phyloP scores from a whole-genome alignment of 2,113 vertebrate genomes.

The Mionectes macconnelli region DNA sequence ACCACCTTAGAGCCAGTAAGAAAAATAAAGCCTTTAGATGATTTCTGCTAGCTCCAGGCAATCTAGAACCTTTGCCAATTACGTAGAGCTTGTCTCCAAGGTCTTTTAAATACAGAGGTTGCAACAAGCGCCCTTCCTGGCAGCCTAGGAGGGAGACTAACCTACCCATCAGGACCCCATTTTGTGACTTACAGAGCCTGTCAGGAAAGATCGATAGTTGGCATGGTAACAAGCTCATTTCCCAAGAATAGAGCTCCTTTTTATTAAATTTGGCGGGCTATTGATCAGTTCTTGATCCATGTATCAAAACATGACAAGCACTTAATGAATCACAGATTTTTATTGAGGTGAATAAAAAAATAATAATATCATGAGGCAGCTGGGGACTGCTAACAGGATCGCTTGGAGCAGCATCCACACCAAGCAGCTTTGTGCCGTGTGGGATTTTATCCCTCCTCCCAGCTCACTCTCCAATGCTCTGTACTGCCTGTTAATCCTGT shows the following conservation, averaged over 20 bases:
- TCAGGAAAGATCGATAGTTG: slow-evolving; percentile 76
- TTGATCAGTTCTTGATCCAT: slow-evolving; percentile 72
- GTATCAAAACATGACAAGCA: slow-evolving; percentile 70
- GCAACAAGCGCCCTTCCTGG: not conserved
- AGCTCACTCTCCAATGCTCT: not conserved
- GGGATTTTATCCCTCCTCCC: not conserved
- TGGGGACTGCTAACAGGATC: not conserved
- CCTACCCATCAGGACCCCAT: slow-evolving; percentile 48
- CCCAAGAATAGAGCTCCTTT: slow-evolving; percentile 69
- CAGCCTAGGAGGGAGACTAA: slow-evolving; percentile 23
- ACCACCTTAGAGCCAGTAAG: not conserved
- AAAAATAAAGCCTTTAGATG: not conserved
- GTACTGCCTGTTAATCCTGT: not conserved
- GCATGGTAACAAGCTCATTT: slow-evolving; percentile 77
- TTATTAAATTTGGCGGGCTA: slow-evolving; percentile 78
- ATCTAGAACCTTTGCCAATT: slow-evolving; percentile 18
- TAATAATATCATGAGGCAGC: not conserved
- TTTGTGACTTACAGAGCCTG: slow-evolving; percentile 64
- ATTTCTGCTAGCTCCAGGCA: not conserved
- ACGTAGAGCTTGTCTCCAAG: no score
- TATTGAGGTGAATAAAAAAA: slow-evolving; percentile 52
- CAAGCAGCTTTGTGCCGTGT: not conserved
- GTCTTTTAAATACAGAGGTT: not conserved
- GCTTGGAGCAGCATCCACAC: not conserved
- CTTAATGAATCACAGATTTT: slow-evolving; percentile 68